phyloP scores from a whole-genome alignment of 1,140 invertebrate genomes.

The Tetragnatha versicolor region DNA sequence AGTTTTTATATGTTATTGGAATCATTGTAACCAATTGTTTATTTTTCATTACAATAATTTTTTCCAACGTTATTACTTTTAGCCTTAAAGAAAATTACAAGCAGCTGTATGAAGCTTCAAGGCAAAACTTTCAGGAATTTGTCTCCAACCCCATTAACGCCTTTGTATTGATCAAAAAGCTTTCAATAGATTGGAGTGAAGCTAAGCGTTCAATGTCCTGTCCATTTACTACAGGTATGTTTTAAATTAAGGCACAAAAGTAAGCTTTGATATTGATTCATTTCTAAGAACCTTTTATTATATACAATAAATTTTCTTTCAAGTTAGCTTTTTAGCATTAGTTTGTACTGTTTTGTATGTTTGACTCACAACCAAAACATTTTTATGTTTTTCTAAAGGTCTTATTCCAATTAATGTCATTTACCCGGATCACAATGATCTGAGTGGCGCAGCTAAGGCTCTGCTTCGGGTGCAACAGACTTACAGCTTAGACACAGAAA shows the following conservation, averaged over 20 bases:
- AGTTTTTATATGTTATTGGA: neutral
- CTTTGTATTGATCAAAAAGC: slow-evolving; percentile 36
- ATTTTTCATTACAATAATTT: neutral
- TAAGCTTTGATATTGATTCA: no score
- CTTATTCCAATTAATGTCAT: neutral
- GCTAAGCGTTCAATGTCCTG: neutral
- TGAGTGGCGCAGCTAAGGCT: slow-evolving; percentile 25
- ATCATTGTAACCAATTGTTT: neutral
- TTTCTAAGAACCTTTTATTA: neutral
- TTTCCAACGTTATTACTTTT: neutral
- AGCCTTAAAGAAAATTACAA: neutral
- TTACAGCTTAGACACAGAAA: neutral
- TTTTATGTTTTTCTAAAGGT: neutral
- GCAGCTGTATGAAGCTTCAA: neutral
- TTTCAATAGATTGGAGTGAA: slow-evolving; percentile 35
- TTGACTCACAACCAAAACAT: neutral
- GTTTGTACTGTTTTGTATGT: no score
- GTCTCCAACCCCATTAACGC: slow-evolving; percentile 47
- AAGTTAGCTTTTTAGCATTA: neutral
- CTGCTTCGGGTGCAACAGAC: slow-evolving; percentile 40
- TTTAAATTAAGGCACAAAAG: neutral
- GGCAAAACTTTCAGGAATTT: slow-evolving; percentile 12
- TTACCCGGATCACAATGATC: slow-evolving; percentile 16
- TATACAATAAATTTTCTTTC: neutral
- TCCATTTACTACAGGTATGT: neutral